Evolutionary conservation across 1,140 invertebrate genomes (phyloP).

Genomic region (Elysia chlorotica): DNA sequence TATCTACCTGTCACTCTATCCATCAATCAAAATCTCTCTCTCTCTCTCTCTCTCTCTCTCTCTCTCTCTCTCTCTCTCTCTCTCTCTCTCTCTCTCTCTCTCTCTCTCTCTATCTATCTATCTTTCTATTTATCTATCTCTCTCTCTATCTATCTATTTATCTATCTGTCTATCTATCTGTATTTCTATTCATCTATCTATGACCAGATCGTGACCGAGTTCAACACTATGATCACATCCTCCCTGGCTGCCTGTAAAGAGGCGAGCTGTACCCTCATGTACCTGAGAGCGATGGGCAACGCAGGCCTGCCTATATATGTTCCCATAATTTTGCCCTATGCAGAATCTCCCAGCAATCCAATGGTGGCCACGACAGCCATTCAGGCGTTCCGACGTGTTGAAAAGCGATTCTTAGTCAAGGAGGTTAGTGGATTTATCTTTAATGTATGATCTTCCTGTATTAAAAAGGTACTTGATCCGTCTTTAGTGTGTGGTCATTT

Average conservation of each 20-base stretch:
- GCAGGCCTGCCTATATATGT: slow-evolving; percentile 45
- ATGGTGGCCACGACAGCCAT: slow-evolving; percentile 48
- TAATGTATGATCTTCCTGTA: no score
- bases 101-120: background rate
- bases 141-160: background rate
- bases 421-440: background rate
- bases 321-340: slow-evolving; percentile 30
- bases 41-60: background rate
- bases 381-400: slow-evolving; percentile 22
- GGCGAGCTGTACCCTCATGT: slow-evolving; percentile 42
- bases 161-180: background rate
- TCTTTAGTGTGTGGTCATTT: no score
- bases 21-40: background rate
- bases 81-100: background rate
- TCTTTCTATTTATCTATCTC: background rate
- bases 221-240: slow-evolving; percentile 28
- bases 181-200: background rate
- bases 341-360: slow-evolving; percentile 29
- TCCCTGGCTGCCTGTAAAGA: slow-evolving; percentile 40
- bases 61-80: background rate
- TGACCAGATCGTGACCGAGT: slow-evolving; percentile 42
- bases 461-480: background rate
- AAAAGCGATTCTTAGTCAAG: background rate
- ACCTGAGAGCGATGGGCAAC: slow-evolving; percentile 54
- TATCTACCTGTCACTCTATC: background rate